Base-by-base conservation (phyloP, 2,888 invertebrate genomes). In the Prosopocoilus inquinatus region DNA sequence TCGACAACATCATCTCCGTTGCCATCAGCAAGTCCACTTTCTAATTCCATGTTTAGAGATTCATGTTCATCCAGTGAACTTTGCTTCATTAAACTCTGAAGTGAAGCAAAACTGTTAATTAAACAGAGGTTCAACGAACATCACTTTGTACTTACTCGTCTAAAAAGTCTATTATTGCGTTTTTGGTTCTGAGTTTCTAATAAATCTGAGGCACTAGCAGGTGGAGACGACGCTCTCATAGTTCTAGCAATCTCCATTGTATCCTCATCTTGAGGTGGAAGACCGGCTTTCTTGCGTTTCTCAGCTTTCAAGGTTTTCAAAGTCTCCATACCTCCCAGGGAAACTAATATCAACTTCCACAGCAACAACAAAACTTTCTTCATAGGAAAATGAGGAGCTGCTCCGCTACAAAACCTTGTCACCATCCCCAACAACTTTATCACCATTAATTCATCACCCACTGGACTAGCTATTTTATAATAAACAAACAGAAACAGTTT, bases 361-460 rank as follows among this genome's bases (percentile, higher is more conserved):
- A 97, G 76, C 12, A 99, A 79, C 46, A 99, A 79, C 12, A 99
- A 81, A 8, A 98, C 93, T 79, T 99, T 99, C 75, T 96, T 97
- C 87, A 99, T 97, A 2, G 99, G 99, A 79, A 96, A 98, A 79
- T 98, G 96, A 12, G 97, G 95, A 4, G 94, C 91, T 20, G 90
- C 88, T 1, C 97, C 97, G 66, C 94, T 93, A 78, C 98, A 98
- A 73, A 98, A 95, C 65, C 91, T 86, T 33, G 96, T 96, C 28
- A 98, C 93, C 97, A 99, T 97, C 61, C 92, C 90, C 56, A 99
- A 84, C 50, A 99, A 81, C 70, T 94, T 92, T 2, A 96, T 88
- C 35, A 92, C 88, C 28, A 97, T 76, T 55, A 94, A 77, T 74
- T 96, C 96, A 68, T 96, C 94, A 20, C 88, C 86, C 50, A 80